Evolutionary conservation across 2,113 vertebrate species (phyloP).

Genomic region (Bostrychus sinensis): DNA sequence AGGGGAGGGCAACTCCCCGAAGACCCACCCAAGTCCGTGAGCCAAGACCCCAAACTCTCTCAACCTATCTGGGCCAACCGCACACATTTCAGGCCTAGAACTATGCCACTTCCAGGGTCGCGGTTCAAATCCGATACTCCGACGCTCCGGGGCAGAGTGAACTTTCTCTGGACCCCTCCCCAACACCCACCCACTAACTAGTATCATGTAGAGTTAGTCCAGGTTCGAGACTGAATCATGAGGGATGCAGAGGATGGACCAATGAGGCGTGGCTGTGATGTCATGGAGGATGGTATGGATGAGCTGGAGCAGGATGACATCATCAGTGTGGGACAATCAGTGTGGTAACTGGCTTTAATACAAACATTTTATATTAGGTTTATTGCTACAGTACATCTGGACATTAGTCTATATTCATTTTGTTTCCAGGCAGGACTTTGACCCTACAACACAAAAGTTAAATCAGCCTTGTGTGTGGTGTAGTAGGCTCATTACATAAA

Average conservation of each 20-base stretch:
- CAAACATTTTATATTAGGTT: too few species aligned
- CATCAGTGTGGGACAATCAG: too few species aligned
- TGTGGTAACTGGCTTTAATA: too few species aligned
- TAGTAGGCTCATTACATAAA: too few species aligned
- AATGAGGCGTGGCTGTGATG: constrained; percentile 44
- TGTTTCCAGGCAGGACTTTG: too few species aligned
- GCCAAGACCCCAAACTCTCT: constrained; percentile 54
- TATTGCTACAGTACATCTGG: too few species aligned
- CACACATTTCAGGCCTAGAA: constrained; percentile 30
- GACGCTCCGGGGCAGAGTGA: constrained; percentile 45
- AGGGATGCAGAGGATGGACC: constrained; percentile 13
- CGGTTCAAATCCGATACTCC: constrained; percentile 49
- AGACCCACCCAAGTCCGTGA: constrained; percentile 38
- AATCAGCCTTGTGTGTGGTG: too few species aligned
- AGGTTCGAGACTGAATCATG: constrained; percentile 62
- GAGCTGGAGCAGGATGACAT: constrained; percentile 52
- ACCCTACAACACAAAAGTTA: too few species aligned
- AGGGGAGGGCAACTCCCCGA: constrained; percentile 33
- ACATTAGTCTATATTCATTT: too few species aligned
- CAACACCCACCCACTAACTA: constrained; percentile 37
- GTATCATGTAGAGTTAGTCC: constrained; percentile 26
- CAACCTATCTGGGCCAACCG: constrained; percentile 59
- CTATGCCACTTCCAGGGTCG: constrained; percentile 49
- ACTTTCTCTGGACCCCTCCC: constrained; percentile 37
- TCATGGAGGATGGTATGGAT: constrained; percentile 29